Percentiles rank a stretch among this genome's conserved stretches.
Conservation (phyloP, 2,888 invertebrate genomes). For the Gymnoscelis rufifasciata region DNA sequence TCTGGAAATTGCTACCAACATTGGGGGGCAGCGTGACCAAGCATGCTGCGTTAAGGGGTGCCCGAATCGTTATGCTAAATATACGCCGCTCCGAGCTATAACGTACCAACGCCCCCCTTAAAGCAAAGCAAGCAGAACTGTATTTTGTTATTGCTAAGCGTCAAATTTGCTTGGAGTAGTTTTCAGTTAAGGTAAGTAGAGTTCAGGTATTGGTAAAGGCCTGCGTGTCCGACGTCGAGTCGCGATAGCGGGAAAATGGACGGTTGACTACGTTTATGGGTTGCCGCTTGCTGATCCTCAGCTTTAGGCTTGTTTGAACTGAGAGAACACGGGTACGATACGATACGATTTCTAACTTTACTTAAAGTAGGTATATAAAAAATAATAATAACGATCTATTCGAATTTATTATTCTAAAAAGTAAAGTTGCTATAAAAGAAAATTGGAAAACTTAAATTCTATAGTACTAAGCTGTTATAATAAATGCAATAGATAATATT, state of each 20-base stretch:
- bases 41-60: conserved; percentile 78
- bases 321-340: conserved; percentile 12
- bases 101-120: conserved; percentile 25
- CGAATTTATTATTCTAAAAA: too few species aligned
- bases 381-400: too few species aligned
- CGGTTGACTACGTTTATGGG: conserved; percentile 77
- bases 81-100: conserved; percentile 41
- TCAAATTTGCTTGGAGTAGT: conserved; percentile 6
- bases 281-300: conserved; percentile 58
- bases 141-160: conserved; percentile 8
- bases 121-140: conserved; percentile 26
- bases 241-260: conserved; percentile 75
- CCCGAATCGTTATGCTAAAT: conserved; percentile 71
- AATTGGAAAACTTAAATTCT: too few species aligned
- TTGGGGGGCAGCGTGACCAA: conserved; percentile 75
- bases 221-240: conserved; percentile 68
- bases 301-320: conserved; percentile 53
- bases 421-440: too few species aligned
- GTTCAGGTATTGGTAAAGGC: conserved; percentile 32
- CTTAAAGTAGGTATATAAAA: too few species aligned
- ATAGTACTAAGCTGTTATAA: too few species aligned
- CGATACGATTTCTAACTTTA: conserved; percentile 1
- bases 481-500: too few species aligned
- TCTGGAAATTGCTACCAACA: conserved; percentile 72
- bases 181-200: conserved; percentile 31